phyloP scores from a whole-genome alignment of 2,113 vertebrate species.

The Eurypyga helias region DNA sequence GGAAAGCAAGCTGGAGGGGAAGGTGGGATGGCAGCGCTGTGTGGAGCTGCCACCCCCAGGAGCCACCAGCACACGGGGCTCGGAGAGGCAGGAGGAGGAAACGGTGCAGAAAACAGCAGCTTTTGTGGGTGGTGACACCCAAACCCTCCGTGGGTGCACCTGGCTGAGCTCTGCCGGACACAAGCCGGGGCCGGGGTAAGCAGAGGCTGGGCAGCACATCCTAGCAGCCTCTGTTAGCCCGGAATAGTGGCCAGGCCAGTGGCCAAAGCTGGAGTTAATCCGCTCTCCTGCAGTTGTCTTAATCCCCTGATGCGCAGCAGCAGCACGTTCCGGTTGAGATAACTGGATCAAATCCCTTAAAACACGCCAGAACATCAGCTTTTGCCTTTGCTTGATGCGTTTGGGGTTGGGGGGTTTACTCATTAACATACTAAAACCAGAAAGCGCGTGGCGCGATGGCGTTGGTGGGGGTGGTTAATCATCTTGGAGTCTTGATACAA shows the following conservation, averaged over 20 bases:
- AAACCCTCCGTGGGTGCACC: background rate
- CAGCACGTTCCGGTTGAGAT: fast-evolving
- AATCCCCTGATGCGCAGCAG: fast-evolving
- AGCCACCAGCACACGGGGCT: background rate
- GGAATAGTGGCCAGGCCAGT: fast-evolving
- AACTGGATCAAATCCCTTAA: fast-evolving
- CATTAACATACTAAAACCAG: fast-evolving
- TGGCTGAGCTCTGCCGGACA: too few species aligned
- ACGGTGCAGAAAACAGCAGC: too few species aligned
- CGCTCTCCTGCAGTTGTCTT: too few species aligned
- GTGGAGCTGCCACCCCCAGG: background rate
- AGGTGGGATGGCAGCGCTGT: background rate
- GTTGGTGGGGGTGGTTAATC: background rate
- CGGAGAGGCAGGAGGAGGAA: background rate
- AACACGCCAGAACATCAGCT: background rate
- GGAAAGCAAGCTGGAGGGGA: background rate
- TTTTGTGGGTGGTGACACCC: fast-evolving
- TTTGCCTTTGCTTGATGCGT: too few species aligned
- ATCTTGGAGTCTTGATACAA: background rate
- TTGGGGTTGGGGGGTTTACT: background rate
- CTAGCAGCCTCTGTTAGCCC: fast-evolving
- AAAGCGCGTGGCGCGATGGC: fast-evolving
- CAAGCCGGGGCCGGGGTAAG: too few species aligned
- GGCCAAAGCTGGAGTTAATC: background rate
- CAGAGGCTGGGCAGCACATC: too few species aligned